A percentile compares a stretch with the other conserved stretches of the same genome.
These are phyloP conservation scores for Falco naumanni DNA, from an alignment of 2,797 vertebrate genomes.

Conservation along the genomic window DNA sequence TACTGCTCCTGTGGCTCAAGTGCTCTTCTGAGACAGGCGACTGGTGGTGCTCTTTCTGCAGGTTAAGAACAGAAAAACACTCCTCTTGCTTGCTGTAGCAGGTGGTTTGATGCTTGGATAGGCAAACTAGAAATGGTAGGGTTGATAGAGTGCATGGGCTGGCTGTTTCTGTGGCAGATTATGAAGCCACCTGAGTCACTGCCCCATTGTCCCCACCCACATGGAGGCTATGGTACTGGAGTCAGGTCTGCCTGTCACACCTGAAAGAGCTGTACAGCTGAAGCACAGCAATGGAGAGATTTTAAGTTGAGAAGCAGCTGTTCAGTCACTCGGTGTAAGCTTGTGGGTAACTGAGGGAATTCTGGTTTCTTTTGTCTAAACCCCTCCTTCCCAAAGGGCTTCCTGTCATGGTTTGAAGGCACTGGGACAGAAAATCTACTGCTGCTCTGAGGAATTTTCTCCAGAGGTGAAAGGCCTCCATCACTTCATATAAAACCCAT, in stretches of 20 bases:
- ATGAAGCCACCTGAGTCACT: conserved; percentile 10
- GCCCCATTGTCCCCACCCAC: background rate
- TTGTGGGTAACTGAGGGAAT: conserved; percentile 28
- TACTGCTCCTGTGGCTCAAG: background rate
- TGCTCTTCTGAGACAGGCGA: background rate
- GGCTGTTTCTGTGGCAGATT: background rate
- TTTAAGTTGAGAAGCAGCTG: conserved; percentile 61
- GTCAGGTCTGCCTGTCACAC: conserved; percentile 54
- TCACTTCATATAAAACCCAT: background rate
- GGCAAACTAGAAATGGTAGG: background rate
- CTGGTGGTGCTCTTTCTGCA: background rate
- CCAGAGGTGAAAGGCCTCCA: conserved; percentile 10
- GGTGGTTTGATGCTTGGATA: background rate
- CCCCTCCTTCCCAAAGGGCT: background rate
- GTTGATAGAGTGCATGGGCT: background rate
- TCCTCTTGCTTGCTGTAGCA: background rate
- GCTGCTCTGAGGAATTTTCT: background rate
- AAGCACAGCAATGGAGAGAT: conserved; percentile 1
- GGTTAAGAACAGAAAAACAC: background rate
- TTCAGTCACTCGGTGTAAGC: conserved; percentile 25
- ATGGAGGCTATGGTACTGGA: background rate
- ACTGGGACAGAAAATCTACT: conserved; percentile 47
- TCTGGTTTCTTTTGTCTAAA: conserved; percentile 42
- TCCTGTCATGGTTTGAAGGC: conserved; percentile 45
- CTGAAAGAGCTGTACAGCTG: conserved; percentile 35